These are phyloP conservation scores for Vanessa tameamea DNA, from an alignment of 1,140 invertebrate species.

Conservation along the genomic window DNA sequence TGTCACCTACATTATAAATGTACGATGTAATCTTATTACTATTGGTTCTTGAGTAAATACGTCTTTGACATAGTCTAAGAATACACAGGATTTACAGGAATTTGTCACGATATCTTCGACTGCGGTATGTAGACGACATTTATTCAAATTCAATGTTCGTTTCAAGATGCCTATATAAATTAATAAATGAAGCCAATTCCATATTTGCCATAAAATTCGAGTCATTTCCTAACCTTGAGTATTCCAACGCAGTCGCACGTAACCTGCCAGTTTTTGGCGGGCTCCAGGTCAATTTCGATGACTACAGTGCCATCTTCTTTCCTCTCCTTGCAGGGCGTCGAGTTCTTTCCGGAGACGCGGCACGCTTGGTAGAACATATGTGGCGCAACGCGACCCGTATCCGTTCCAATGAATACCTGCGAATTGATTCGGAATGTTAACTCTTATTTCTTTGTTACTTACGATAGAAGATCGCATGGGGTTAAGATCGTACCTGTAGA, in stretches of 20 bases:
- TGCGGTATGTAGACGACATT: too few relatives aligned
- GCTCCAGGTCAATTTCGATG: constrained; percentile 95
- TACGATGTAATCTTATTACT: too few relatives aligned
- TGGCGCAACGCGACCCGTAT: constrained; percentile 91
- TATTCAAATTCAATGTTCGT: too few relatives aligned
- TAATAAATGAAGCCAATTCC: too few relatives aligned
- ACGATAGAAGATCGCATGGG: background rate
- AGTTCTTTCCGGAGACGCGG: constrained; percentile 97
- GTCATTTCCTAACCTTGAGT: constrained; percentile 74
- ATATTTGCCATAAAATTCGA: too few relatives aligned
- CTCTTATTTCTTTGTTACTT: background rate
- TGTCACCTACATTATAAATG: too few relatives aligned
- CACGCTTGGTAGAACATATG: constrained; percentile 98
- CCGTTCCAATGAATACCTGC: constrained; percentile 96
- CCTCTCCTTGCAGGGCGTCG: constrained; percentile 93
- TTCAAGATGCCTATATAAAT: too few relatives aligned
- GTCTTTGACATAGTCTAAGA: too few relatives aligned
- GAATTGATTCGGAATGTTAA: background rate
- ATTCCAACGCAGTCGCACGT: constrained; percentile 94
- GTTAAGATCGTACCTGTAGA: constrained; percentile 85
- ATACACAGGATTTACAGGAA: too few relatives aligned
- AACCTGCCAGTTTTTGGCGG: constrained; percentile 93
- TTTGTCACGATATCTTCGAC: too few relatives aligned
- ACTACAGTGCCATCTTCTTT: constrained; percentile 96
- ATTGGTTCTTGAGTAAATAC: too few relatives aligned